These are phyloP conservation scores for Acrocephalus arundinaceus DNA, from an alignment of 2,113 vertebrate species.

Conservation along the genomic window DNA sequence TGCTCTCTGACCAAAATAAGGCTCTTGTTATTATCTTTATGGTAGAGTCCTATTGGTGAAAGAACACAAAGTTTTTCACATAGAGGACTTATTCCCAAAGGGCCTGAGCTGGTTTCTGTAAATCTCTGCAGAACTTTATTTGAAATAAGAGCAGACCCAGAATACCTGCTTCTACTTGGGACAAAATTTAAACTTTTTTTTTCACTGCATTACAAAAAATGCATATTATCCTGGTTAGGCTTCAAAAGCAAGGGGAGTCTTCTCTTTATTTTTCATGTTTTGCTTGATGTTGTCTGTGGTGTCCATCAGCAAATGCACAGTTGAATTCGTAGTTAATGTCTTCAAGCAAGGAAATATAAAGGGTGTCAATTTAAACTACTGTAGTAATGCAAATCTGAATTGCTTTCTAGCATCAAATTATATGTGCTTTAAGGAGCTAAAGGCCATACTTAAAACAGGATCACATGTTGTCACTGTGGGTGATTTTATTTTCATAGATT, in stretches of 20 bases:
- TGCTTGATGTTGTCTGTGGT: neutral
- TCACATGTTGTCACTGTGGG: neutral
- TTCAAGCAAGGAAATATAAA: constrained; percentile 26
- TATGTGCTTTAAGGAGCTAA: neutral
- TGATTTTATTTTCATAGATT: constrained; percentile 32
- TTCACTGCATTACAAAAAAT: rapidly evolving
- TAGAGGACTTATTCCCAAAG: neutral
- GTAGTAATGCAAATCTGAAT: neutral
- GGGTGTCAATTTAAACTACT: constrained; percentile 22
- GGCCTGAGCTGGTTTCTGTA: neutral
- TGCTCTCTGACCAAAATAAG: neutral
- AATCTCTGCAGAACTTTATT: neutral
- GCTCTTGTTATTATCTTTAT: neutral
- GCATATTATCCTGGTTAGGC: neutral
- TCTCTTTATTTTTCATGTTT: neutral
- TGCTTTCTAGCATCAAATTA: constrained; percentile 2
- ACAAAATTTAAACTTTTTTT: neutral
- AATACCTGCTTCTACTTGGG: neutral
- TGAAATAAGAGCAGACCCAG: neutral
- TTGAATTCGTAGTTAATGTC: constrained; percentile 14
- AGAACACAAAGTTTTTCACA: neutral
- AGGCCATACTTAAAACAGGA: constrained; percentile 25
- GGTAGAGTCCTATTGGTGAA: neutral
- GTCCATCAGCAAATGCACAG: neutral
- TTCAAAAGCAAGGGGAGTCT: neutral